Evolutionary conservation across 2,797 vertebrate species (phyloP).

Genomic region (Tragopan temminckii): DNA sequence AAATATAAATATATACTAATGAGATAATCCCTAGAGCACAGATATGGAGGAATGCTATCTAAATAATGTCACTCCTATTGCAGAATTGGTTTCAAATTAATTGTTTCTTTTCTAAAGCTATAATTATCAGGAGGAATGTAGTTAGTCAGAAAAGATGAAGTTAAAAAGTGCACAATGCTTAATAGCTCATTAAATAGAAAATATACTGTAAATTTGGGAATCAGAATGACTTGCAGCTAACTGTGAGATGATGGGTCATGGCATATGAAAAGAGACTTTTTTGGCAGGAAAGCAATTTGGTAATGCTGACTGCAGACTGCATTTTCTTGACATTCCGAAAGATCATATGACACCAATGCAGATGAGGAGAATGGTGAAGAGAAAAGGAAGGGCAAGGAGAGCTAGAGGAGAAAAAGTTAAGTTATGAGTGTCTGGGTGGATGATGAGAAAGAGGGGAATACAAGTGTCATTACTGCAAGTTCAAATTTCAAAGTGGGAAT

Average conservation of each 20-base stretch:
- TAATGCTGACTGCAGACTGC: conserved; percentile 65
- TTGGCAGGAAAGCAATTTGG: conserved; percentile 57
- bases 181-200: conserved; percentile 70
- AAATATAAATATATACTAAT: conserved; percentile 47
- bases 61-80: conserved; percentile 55
- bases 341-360: conserved; percentile 68
- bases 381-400: conserved; percentile 51
- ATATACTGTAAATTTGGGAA: conserved; percentile 54
- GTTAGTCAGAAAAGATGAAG: conserved; percentile 56
- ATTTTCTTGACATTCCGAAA: conserved; percentile 67
- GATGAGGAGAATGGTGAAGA: conserved; percentile 58
- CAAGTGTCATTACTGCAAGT: neutral
- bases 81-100: conserved; percentile 64
- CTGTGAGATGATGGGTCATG: conserved; percentile 50
- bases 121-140: conserved; percentile 60
- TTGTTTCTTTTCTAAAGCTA: conserved; percentile 60
- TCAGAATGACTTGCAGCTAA: conserved; percentile 56
- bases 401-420: conserved; percentile 44
- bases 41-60: conserved; percentile 28
- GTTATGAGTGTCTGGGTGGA: neutral
- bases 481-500: conserved; percentile 10
- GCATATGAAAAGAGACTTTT: conserved; percentile 58
- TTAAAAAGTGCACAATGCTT: conserved; percentile 44
- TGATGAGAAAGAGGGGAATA: neutral
- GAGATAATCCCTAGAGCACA: conserved; percentile 44